phyloP scores from a whole-genome alignment of 2,888 invertebrate species.

The Stramonita haemastoma region DNA sequence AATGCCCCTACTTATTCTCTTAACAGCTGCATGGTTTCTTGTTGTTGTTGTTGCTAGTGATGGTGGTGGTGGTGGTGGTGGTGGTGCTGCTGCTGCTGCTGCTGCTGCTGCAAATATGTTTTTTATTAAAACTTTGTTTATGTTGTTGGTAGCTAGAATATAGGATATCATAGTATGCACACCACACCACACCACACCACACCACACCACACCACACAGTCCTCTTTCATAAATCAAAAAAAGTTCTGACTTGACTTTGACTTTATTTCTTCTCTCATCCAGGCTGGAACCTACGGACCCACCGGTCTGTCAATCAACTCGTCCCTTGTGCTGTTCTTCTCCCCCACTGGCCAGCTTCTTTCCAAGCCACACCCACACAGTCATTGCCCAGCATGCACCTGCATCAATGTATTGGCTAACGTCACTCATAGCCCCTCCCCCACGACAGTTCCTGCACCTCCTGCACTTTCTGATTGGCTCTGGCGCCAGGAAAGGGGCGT shows the following conservation, averaged over 20 bases:
- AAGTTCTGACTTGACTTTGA: no score
- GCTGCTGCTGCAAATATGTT: not conserved
- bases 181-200: no score
- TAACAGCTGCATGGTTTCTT: not conserved
- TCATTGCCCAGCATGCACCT: constrained; percentile 55
- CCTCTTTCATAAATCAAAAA: no score
- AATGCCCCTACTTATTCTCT: no score
- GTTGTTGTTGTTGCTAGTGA: not conserved
- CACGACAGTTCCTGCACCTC: not conserved
- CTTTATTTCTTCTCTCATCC: not conserved
- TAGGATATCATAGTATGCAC: no score
- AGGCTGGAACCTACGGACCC: constrained; percentile 44
- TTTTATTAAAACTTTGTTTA: no score
- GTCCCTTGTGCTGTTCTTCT: constrained; percentile 41
- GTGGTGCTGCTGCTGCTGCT: not conserved
- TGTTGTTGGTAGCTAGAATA: no score
- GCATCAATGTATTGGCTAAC: constrained; percentile 52
- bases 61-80: not conserved
- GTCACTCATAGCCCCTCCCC: constrained; percentile 34
- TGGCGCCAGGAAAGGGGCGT: constrained; percentile 54
- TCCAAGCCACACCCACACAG: constrained; percentile 15
- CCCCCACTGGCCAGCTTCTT: constrained; percentile 44
- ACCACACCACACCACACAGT: no score
- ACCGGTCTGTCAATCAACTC: constrained; percentile 35
- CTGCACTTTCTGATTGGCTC: constrained; percentile 45